phyloP scores from a whole-genome alignment of 1,140 invertebrate species.

The Ptiloglossa arizonensis region DNA sequence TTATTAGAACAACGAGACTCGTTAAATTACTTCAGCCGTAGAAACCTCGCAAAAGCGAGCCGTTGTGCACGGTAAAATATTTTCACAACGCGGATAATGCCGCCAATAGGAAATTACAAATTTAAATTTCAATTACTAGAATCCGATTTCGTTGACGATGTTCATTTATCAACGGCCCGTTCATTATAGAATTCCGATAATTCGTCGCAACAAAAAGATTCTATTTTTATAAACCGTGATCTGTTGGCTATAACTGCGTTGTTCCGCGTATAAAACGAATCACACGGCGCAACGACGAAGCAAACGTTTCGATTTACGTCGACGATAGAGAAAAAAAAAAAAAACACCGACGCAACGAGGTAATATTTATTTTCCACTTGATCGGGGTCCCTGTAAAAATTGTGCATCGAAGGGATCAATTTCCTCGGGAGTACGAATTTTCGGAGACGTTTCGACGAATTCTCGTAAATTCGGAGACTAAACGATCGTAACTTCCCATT shows the following conservation, averaged over 20 bases:
- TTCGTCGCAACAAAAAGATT: background rate
- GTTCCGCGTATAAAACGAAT: too few species aligned
- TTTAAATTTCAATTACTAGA: constrained; percentile 36
- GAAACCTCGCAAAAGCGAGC: background rate
- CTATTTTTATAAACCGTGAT: background rate
- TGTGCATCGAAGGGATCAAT: too few species aligned
- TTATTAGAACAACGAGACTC: background rate
- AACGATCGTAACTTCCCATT: too few species aligned
- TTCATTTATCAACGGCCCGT: constrained; percentile 20
- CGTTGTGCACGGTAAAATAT: constrained; percentile 5
- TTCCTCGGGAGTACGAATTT: too few species aligned
- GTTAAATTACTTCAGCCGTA: background rate
- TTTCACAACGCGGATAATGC: background rate
- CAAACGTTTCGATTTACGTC: background rate
- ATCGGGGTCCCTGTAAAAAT: too few species aligned
- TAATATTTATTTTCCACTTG: too few species aligned
- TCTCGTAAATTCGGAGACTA: too few species aligned
- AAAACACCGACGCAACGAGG: too few species aligned
- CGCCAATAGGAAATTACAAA: constrained; percentile 6
- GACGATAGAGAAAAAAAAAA: too few species aligned
- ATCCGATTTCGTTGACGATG: constrained; percentile 32
- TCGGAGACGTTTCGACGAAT: too few species aligned
- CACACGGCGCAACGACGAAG: too few species aligned
- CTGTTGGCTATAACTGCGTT: accelerated
- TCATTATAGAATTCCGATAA: constrained; percentile 38